Base-by-base conservation (phyloP, 2,797 vertebrate species). In the Selene dorsalis region DNA sequence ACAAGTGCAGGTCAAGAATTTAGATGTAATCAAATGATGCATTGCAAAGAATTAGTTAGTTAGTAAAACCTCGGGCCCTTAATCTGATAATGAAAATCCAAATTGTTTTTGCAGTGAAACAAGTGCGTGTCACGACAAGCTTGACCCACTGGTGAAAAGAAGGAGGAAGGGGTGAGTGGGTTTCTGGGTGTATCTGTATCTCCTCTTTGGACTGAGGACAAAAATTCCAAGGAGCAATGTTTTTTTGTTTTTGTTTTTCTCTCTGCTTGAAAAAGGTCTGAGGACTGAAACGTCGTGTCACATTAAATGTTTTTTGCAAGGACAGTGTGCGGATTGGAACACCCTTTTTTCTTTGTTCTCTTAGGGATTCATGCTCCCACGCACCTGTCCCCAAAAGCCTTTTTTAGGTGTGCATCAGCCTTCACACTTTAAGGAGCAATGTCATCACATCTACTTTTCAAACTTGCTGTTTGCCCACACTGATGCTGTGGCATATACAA, bases 381-480 rank as follows among this genome's bases (percentile, higher is more conserved):
- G n/a, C n/a, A n/a, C n/a, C n/a, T n/a, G n/a, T n/a, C n/a, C n/a
- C n/a, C n/a, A n/a, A n/a, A n/a, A n/a, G n/a, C n/a, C n/a, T n/a
- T n/a, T n/a, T n/a, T n/a, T n/a, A n/a, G n/a, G n/a, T n/a, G n/a
- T n/a, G n/a, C n/a, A n/a, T n/a, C n/a, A n/a, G n/a, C n/a, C n/a
- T n/a, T n/a, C n/a, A n/a, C n/a, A n/a, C n/a, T n/a, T n/a, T n/a
- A 9, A 35, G 32, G 32, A 35, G 7, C 32, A 35, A 35, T 8
- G 32, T 35, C 32, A 35, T 35, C 32, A 35, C 32, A 35, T 35
- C 32, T 35, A 5, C 32, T 35, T 35, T 35, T 9, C 32, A 77
- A 64, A 65, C 63, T 50, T 53, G 45, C 75, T 70, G 76, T 47
- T 77, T 61, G 64, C 79, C 82, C 74, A 56, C 66, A 47, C 68